Evolutionary conservation across 2,888 invertebrate species (phyloP), one percentile per base, ranked within the genome.

Genomic region (Chrysina gloriosa): DNA sequence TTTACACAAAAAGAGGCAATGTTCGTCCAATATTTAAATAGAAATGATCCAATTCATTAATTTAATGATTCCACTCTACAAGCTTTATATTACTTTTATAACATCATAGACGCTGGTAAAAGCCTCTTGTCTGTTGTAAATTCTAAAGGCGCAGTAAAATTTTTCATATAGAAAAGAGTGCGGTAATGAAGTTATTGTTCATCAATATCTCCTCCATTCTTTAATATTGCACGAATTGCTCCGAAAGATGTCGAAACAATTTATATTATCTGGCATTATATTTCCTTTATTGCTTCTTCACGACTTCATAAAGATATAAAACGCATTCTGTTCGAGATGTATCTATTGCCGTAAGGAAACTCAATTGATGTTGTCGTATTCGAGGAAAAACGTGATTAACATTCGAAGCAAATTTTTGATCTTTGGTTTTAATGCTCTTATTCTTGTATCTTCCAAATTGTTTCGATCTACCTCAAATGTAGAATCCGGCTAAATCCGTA

Each of bases 171-270:
- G 48, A 64, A 67, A 71, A 65, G 68, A 61, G 42, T 66, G 34
- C 70, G 67, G 70, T 72, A 68, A 71, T 66, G 69, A 70, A 67
- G 70, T 72, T 70, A 68, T 70, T 69, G 58, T 67, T 65, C 27
- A 63, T 39, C 48, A 48, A 48, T 48, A 48, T 48, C 25, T 25
- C 11, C 48, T 48, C 36, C 14, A 11, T 31, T 65, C 69, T 65
- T 64, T 66, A 67, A 64, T 70, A 70, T 68, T 68, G 69, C 63
- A 69, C 54, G 68, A 69, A 70, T 70, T 69, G 67, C 48, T 69
- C 67, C 56, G 54, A 63, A 72, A 69, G 66, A 66, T 70, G 69
- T 68, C 69, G 69, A 67, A 70, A 70, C 72, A 69, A 69, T 72
- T 70, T 70, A 63, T 72, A 70, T 72, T 69, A 69, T 66, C 65